A percentile compares a stretch with the other conserved stretches of the same genome.
Conservation (phyloP, 2,113 vertebrate genomes). For the Urocynchramus pylzowi region DNA sequence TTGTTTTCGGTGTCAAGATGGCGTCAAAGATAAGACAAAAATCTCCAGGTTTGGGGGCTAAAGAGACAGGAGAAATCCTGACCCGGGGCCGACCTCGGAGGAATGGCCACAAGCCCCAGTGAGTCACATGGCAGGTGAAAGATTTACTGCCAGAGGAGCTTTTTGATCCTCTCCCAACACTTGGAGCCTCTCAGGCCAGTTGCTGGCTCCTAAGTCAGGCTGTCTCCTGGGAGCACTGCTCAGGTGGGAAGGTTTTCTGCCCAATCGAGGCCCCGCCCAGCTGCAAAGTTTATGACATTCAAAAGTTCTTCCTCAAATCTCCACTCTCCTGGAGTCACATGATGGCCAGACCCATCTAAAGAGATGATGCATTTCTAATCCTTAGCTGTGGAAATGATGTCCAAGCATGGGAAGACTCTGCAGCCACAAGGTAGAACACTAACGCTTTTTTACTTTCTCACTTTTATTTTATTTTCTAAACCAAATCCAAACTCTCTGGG, state of each 20-base stretch:
- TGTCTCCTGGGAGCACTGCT: neutral
- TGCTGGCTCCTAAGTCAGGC: constrained; percentile 1
- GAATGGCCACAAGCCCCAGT: constrained; percentile 60
- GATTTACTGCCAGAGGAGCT: constrained; percentile 63
- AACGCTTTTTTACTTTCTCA: neutral
- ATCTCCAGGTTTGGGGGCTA: constrained; percentile 62
- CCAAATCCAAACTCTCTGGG: neutral
- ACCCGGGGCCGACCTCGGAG: constrained; percentile 62
- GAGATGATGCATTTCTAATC: neutral
- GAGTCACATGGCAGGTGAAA: constrained; percentile 64
- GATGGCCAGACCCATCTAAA: neutral
- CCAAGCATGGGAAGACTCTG: neutral
- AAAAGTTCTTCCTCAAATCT: neutral
- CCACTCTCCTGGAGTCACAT: neutral
- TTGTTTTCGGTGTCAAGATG: constrained; percentile 74
- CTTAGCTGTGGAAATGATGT: neutral
- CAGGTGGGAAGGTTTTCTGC: constrained; percentile 19
- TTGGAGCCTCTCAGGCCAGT: neutral
- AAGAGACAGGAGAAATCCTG: constrained; percentile 71
- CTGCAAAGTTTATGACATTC: neutral
- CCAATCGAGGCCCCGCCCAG: neutral
- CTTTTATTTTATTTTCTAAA: neutral
- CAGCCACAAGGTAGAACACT: neutral
- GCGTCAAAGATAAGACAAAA: constrained; percentile 71
- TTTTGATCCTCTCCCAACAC: constrained; percentile 64